Evolutionary conservation across 2,888 invertebrate species (phyloP).

Genomic region (Empis livida): DNA sequence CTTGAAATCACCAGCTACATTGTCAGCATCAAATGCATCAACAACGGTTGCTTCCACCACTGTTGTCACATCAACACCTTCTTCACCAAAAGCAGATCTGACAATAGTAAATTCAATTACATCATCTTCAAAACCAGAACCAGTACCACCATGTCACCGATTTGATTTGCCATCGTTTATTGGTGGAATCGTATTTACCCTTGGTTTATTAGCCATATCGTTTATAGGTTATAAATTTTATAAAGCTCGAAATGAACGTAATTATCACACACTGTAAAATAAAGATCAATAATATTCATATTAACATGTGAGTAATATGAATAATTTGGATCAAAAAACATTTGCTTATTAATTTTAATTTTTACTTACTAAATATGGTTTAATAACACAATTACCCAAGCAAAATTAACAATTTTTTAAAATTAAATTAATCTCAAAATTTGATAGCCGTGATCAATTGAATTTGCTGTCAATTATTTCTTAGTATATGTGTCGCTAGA

Average conservation of each 20-base stretch:
- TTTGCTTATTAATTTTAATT: no score
- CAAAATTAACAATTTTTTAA: no score
- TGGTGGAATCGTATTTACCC: slow-evolving; percentile 72
- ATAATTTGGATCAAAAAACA: no score
- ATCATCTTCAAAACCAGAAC: slow-evolving; percentile 17
- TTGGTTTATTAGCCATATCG: slow-evolving; percentile 65
- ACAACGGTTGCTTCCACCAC: slow-evolving; percentile 8
- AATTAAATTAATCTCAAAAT: no score
- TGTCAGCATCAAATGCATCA: slow-evolving; percentile 11
- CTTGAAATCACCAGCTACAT: slow-evolving; percentile 14
- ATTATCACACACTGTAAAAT: slow-evolving; percentile 75
- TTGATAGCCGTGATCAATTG: no score
- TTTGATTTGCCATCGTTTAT: slow-evolving; percentile 69
- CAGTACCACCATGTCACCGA: slow-evolving; percentile 34
- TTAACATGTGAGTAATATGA: no score
- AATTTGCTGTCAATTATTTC: no score
- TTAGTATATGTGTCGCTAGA: no score
- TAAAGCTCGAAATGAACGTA: slow-evolving; percentile 69
- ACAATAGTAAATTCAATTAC: slow-evolving; percentile 9
- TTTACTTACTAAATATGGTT: no score
- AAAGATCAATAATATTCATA: not conserved
- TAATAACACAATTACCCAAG: no score
- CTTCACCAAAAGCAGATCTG: slow-evolving; percentile 6
- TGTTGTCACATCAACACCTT: slow-evolving; percentile 6
- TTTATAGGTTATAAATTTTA: slow-evolving; percentile 80